Evolutionary conservation across 2,888 invertebrate species (phyloP).

Genomic region (Sussaba pulchella): DNA sequence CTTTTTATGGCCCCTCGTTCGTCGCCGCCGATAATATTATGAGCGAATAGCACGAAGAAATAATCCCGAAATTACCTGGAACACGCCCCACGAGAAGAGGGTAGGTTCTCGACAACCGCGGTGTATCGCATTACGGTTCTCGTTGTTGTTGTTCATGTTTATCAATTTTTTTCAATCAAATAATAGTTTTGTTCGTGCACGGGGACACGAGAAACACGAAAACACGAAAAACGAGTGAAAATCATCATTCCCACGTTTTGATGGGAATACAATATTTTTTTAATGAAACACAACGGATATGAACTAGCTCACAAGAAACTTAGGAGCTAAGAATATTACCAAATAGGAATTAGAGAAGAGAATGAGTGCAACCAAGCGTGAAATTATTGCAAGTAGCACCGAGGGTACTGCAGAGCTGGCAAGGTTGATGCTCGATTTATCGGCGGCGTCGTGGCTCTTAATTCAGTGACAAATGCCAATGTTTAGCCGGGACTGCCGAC

Average conservation of each 20-base stretch:
- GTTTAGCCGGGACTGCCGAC: slow-evolving; percentile 63
- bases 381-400: slow-evolving; percentile 43
- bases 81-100: too few relatives aligned
- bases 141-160: too few relatives aligned
- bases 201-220: too few relatives aligned
- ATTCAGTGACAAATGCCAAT: slow-evolving; percentile 72
- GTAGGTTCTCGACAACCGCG: too few relatives aligned
- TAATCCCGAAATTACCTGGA: too few relatives aligned
- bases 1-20: too few relatives aligned
- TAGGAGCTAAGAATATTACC: not conserved
- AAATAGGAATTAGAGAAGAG: slow-evolving; percentile 18
- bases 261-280: not conserved
- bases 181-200: too few relatives aligned
- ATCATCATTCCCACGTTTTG: not conserved
- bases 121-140: too few relatives aligned
- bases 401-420: slow-evolving; percentile 3
- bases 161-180: too few relatives aligned
- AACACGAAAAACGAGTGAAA: not conserved
- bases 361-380: slow-evolving; percentile 60
- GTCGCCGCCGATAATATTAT: too few relatives aligned
- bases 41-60: too few relatives aligned
- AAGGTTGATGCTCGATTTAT: slow-evolving; percentile 2
- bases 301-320: not conserved
- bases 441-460: slow-evolving; percentile 47
- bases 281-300: not conserved